Evolutionary conservation across 2,888 invertebrate genomes (phyloP).

Genomic region (Epinotia bilunana): DNA sequence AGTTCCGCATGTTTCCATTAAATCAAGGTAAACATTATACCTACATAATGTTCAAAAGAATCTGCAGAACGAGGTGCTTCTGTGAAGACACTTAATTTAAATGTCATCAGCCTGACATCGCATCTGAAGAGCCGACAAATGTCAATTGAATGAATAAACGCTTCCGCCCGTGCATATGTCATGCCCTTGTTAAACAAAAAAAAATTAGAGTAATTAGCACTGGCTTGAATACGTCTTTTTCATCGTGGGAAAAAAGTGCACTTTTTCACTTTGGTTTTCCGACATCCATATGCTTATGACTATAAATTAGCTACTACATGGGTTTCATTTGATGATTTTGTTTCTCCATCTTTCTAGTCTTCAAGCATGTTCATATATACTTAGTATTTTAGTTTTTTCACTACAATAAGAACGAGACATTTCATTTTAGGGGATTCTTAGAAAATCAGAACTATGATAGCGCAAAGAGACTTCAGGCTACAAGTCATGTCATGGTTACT

Average conservation of each 20-base stretch:
- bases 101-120: slow-evolving; percentile 22
- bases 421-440: not conserved
- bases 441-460: not conserved
- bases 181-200: slow-evolving; percentile 26
- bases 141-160: slow-evolving; percentile 40
- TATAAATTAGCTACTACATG: not conserved
- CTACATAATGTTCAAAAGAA: not conserved
- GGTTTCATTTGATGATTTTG: not conserved
- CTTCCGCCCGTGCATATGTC: slow-evolving; percentile 42
- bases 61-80: slow-evolving; percentile 4
- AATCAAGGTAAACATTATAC: not conserved
- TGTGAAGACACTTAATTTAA: slow-evolving; percentile 19
- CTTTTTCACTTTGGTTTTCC: not conserved
- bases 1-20: not conserved
- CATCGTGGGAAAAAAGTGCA: slow-evolving; percentile 8
- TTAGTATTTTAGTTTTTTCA: not conserved
- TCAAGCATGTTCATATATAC: not conserved
- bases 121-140: slow-evolving; percentile 38
- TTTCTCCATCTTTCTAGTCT: not conserved
- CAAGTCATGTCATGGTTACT: not conserved
- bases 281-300: not conserved
- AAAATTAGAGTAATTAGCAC: slow-evolving; percentile 32
- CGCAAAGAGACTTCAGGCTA: not conserved
- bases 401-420: not conserved
- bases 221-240: slow-evolving; percentile 17